Conservation (phyloP, 2,113 vertebrate genomes). For the Loxodonta africana region DNA sequence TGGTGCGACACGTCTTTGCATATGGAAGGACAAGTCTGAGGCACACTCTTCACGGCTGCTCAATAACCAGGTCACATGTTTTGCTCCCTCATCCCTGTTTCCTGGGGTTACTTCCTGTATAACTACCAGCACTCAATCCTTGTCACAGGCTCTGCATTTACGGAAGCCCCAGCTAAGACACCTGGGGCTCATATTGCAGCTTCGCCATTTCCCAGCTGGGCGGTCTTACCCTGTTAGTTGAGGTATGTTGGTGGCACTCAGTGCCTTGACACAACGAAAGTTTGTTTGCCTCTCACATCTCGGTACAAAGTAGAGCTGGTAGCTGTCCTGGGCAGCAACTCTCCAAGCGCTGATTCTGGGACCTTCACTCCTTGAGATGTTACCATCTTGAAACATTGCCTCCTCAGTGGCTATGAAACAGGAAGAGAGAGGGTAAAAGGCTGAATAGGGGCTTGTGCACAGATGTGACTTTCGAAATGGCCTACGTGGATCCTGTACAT, state of each 20-base stretch:
- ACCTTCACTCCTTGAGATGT: neutral
- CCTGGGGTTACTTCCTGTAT: neutral
- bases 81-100: neutral
- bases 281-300: no score
- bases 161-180: neutral
- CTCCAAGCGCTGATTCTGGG: neutral
- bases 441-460: neutral
- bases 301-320: neutral
- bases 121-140: neutral
- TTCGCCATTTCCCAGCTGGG: neutral
- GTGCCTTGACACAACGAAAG: no score
- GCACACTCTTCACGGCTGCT: neutral
- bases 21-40: neutral
- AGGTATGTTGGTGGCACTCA: neutral
- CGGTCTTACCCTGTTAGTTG: no score
- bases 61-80: neutral
- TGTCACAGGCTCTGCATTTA: neutral
- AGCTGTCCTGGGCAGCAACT: neutral
- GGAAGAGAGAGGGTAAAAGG: neutral
- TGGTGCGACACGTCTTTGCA: neutral
- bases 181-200: neutral
- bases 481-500: no score
- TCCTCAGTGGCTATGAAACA: rapidly evolving
- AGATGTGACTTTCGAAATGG: neutral
- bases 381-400: neutral